These are phyloP conservation scores for Drosophila athabasca DNA, from an alignment of 1,140 invertebrate genomes.

Conservation along the genomic window DNA sequence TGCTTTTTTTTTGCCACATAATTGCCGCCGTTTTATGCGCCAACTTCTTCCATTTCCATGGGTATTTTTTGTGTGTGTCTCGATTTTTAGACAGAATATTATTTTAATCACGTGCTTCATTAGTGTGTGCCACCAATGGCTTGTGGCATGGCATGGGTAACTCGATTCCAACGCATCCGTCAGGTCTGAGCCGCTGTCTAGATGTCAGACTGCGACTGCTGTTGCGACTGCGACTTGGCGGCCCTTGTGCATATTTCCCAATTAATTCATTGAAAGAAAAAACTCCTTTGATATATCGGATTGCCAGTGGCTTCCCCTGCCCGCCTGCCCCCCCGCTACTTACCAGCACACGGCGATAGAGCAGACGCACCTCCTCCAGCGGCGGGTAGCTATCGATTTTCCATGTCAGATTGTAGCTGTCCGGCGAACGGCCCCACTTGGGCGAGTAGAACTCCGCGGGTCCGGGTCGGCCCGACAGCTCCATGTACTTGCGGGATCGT, in stretches of 20 bases:
- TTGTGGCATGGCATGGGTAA: conserved; percentile 21
- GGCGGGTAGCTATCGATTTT: conserved; percentile 88
- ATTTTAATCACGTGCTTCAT: conserved; percentile 70
- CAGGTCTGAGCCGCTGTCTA: conserved; percentile 24
- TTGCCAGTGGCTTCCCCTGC: conserved; percentile 18
- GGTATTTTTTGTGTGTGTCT: conserved; percentile 6
- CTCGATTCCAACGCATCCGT: neutral
- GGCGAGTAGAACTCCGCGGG: conserved; percentile 87
- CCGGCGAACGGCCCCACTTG: conserved; percentile 85
- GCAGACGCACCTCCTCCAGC: conserved; percentile 86
- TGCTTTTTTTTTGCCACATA: conserved; percentile 10
- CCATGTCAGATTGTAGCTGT: conserved; percentile 86
- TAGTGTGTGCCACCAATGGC: conserved; percentile 45
- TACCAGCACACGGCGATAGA: conserved; percentile 87
- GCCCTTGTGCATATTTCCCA: conserved; percentile 31
- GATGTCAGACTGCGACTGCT: conserved; percentile 30
- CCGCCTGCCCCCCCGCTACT: conserved; percentile 59
- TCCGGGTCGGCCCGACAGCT: conserved; percentile 88
- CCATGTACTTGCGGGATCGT: conserved; percentile 87
- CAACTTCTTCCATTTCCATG: conserved; percentile 12
- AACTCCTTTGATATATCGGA: conserved; percentile 47
- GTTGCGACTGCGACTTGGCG: conserved; percentile 8
- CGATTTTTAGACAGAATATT: conserved; percentile 34
- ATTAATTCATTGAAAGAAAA: conserved; percentile 43
- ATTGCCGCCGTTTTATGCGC: conserved; percentile 13